phyloP scores from a whole-genome alignment of 1,140 invertebrate genomes.

The Bemisia tabaci region DNA sequence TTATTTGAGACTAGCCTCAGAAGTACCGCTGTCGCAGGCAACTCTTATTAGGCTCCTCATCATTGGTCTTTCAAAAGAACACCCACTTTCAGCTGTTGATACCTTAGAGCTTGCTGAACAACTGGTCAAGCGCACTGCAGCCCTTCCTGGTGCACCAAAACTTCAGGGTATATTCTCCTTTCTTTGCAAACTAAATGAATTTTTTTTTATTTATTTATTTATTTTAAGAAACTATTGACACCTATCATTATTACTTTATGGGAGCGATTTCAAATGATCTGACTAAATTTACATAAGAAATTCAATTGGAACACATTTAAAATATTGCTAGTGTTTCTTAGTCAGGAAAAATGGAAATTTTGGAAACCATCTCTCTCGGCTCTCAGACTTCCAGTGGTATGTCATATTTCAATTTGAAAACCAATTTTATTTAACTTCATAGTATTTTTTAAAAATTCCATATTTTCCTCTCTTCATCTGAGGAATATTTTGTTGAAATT shows the following conservation, averaged over 20 bases:
- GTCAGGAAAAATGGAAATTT: no score
- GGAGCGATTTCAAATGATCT: no score
- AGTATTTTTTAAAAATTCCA: no score
- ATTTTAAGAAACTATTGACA: slow-evolving; percentile 1
- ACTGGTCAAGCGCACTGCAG: slow-evolving; percentile 67
- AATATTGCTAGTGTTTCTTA: no score
- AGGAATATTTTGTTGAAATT: no score
- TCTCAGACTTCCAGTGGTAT: no score
- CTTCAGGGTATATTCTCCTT: slow-evolving; percentile 26
- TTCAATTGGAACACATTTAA: no score
- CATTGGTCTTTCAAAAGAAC: slow-evolving; percentile 41
- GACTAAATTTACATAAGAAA: no score
- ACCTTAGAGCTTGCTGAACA: slow-evolving; percentile 73
- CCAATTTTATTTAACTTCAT: no score
- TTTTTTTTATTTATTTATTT: slow-evolving; percentile 1
- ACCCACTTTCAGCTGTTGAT: slow-evolving; percentile 64
- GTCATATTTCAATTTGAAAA: no score
- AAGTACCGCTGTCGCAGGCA: slow-evolving; percentile 39
- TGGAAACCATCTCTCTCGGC: no score
- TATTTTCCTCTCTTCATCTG: no score
- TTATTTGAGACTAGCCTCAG: slow-evolving; percentile 66
- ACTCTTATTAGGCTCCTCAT: slow-evolving; percentile 20
- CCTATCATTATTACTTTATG: slow-evolving; percentile 8
- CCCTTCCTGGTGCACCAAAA: slow-evolving; percentile 48
- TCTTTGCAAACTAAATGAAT: background rate